phyloP scores from a whole-genome alignment of 2,797 vertebrate species.

The Enteromius afrohamiltoni region DNA sequence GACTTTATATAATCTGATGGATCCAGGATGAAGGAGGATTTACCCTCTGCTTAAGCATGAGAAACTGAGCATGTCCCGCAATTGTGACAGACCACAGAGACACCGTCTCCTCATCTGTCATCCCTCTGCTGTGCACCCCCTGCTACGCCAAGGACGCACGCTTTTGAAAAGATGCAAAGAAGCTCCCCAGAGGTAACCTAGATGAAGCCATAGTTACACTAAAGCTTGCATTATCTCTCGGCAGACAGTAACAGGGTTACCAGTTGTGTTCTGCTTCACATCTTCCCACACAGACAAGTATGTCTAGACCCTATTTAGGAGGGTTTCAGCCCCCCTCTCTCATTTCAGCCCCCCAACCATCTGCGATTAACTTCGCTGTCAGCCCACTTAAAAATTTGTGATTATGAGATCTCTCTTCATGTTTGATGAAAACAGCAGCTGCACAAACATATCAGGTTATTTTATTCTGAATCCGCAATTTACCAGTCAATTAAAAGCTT shows the following conservation, averaged over 20 bases:
- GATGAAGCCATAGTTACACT: constrained; percentile 1
- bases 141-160: constrained; percentile 6
- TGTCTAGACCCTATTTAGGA: background rate
- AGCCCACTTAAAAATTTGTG: constrained; percentile 29
- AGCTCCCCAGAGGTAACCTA: background rate
- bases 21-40: constrained; percentile 59
- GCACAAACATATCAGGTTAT: constrained; percentile 8
- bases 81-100: constrained; percentile 43
- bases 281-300: constrained; percentile 21
- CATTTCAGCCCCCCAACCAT: background rate
- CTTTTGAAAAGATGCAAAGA: constrained; percentile 29
- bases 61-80: constrained; percentile 43
- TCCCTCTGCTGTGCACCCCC: background rate
- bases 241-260: background rate
- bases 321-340: background rate
- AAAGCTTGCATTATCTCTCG: constrained; percentile 3
- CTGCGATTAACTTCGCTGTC: constrained; percentile 9
- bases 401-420: constrained; percentile 26
- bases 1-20: constrained; percentile 64
- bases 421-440: constrained; percentile 33
- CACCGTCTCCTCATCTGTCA: constrained; percentile 23
- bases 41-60: constrained; percentile 50
- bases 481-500: background rate
- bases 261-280: background rate
- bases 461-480: background rate